Conservation (phyloP, 1,140 invertebrate species). For the Octopus bimaculoides region DNA sequence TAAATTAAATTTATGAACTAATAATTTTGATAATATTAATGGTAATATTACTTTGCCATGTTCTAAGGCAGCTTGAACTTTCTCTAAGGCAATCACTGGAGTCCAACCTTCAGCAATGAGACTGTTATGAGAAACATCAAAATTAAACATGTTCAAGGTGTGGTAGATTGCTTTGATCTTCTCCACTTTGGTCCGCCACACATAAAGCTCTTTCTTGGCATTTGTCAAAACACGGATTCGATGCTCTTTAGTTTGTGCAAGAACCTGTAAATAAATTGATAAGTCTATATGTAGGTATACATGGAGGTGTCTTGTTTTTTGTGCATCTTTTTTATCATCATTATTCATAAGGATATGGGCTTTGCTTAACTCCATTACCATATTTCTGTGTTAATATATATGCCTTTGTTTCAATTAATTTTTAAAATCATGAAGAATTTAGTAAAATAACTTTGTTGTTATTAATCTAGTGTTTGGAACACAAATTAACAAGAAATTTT, state of each 20-base stretch:
- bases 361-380: too few relatives aligned
- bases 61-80: slow-evolving; percentile 77
- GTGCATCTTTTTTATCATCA: too few relatives aligned
- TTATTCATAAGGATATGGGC: too few relatives aligned
- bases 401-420: too few relatives aligned
- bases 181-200: slow-evolving; percentile 58
- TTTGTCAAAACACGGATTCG: slow-evolving; percentile 84
- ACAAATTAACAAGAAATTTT: too few relatives aligned
- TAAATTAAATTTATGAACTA: too few relatives aligned
- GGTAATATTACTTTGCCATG: slow-evolving; percentile 39
- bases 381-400: too few relatives aligned
- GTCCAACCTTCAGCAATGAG: slow-evolving; percentile 99
- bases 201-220: slow-evolving; percentile 81
- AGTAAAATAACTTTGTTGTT: too few relatives aligned
- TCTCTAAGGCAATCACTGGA: slow-evolving; percentile 82
- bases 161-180: slow-evolving; percentile 79
- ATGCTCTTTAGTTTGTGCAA: slow-evolving; percentile 95
- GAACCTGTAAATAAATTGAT: slow-evolving; percentile 52
- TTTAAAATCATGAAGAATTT: too few relatives aligned
- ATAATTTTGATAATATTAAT: too few relatives aligned
- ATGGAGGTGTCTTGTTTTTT: background rate
- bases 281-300: background rate
- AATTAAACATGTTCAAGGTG: slow-evolving; percentile 72
- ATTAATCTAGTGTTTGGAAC: too few relatives aligned
- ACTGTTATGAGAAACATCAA: slow-evolving; percentile 78